Evolutionary conservation across 2,113 vertebrate species (phyloP), one percentile per base, ranked within the genome.

Genomic region (Tetraodon nigroviridis): DNA sequence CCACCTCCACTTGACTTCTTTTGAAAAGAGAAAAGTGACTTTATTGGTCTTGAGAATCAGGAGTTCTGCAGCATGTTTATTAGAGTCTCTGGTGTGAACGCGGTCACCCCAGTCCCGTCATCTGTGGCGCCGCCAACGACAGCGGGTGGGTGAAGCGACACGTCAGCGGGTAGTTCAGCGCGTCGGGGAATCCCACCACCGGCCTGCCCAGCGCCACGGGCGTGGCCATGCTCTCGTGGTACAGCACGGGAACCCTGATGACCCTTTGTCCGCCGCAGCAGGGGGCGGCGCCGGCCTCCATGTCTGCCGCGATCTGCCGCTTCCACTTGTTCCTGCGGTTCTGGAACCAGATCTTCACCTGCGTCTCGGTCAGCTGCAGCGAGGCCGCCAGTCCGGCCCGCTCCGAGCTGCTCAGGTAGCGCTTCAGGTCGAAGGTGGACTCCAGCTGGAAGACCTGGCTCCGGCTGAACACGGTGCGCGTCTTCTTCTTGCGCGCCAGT

Each of bases 291-390:
- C 88, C 88, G 11, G 92, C 92, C 69, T 95, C 94, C 84, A 93
- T 70, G 67, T 96, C 94, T 0, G 93, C 92, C 0, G 92, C 88
- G 22, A 93, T 76, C 79, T 95, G 94, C 58, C 94, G 69, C 79
- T 95, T 96, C 94, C 94, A 94, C 69, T 93, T 94, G 84, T 94
- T 94, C 63, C 92, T 86, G 15, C 93, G 90, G 79, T 94, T 94
- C 66, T 94, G 93, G 56, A 94, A 94, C 92, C 93, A 94, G 78
- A 93, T 94, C 88, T 94, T 94, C 7, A 94, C 92, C 84, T 94
- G 93, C 1, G 92, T 93, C 86, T 94, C 92, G 1, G 92, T 94
- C 73, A 94, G 90, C 67, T 92, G 91, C 49, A 94, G 87, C 1
- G 91, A 89, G 7, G 90, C 86, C 2, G 93, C 93, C 10, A 94